Base-by-base conservation (phyloP, 1,140 invertebrate species). In the Epicauta chinensis region DNA sequence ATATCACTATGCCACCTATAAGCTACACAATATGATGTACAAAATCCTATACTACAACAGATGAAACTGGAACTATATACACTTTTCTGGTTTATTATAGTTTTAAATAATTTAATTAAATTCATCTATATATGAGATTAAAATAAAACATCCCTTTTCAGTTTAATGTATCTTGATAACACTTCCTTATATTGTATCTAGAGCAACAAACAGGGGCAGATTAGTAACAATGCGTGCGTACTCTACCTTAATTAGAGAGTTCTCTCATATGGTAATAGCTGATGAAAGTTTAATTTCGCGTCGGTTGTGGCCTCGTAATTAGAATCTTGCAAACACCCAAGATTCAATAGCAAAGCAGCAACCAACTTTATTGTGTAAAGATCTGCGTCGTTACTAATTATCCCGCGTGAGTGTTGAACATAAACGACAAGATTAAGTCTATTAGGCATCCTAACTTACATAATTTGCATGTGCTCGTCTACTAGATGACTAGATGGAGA, bases 241-340 rank as follows among this genome's bases (percentile, higher is more conserved):
- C 62, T 64, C 61, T 60, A 67, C 65, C 66, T 70, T 70, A 70
- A 70, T 70, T 68, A 68, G 62, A 68, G 62, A 64, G 60, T 55
- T 66, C 64, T 68, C 66, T 68, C 68, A 67, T 68, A 70, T 70
- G 68, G 64, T 70, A 70, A 70, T 70, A 63, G 66, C 61, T 67
- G 66, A 67, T 69, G 67, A 69, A 68, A 69, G 68, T 70, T 69
- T 70, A 70, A 70, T 70, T 70, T 66, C 54, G 56, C 61, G 58
- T 63, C 64, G 64, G 60, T 68, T 69, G 67, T 57, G 67, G 66
- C 51, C 47, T 53, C 58, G 68, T 68, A 68, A 70, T 70, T 68
- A 68, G 66, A 66, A 63, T 23, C 56, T 59, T 51, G 59, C 58
- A 59, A 60, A 62, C 59, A 61, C 23, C 58, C 58, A 54, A 61